These are phyloP conservation scores for Coenonympha glycerion DNA, from an alignment of 2,888 invertebrate species.

Conservation along the genomic window DNA sequence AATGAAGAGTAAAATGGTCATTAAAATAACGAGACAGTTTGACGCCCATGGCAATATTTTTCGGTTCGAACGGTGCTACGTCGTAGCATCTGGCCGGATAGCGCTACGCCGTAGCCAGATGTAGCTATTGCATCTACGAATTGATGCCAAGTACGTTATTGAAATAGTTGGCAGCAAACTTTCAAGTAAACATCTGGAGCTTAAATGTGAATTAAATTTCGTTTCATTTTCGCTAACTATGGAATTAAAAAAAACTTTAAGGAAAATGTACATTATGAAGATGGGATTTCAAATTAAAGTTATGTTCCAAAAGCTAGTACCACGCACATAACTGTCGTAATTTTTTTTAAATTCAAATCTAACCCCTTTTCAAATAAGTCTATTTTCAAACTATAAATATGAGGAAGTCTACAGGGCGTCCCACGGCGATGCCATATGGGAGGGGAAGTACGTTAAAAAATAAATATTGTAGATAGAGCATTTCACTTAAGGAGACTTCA, in stretches of 20 bases:
- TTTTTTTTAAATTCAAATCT: no score
- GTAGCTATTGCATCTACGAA: conserved; percentile 11
- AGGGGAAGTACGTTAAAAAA: no score
- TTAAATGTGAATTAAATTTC: not conserved
- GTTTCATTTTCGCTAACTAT: not conserved
- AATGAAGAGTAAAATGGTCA: not conserved
- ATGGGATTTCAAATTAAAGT: no score
- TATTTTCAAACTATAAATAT: not conserved
- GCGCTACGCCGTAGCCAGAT: conserved; percentile 24
- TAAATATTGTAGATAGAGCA: no score
- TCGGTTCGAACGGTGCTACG: conserved; percentile 22
- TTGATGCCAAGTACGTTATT: conserved; percentile 8
- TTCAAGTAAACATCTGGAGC: not conserved
- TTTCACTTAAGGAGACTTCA: no score
- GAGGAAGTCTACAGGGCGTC: no score
- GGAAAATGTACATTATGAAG: no score
- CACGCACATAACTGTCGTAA: no score
- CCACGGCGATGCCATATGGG: no score
- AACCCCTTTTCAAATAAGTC: not conserved
- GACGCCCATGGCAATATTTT: conserved; percentile 20
- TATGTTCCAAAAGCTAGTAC: no score
- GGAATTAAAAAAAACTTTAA: not conserved
- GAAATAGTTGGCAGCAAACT: conserved; percentile 5
- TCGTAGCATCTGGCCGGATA: conserved; percentile 26
- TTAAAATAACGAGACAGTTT: conserved; percentile 5